phyloP scores from a whole-genome alignment of 2,113 vertebrate genomes.

The Odocoileus virginianus region DNA sequence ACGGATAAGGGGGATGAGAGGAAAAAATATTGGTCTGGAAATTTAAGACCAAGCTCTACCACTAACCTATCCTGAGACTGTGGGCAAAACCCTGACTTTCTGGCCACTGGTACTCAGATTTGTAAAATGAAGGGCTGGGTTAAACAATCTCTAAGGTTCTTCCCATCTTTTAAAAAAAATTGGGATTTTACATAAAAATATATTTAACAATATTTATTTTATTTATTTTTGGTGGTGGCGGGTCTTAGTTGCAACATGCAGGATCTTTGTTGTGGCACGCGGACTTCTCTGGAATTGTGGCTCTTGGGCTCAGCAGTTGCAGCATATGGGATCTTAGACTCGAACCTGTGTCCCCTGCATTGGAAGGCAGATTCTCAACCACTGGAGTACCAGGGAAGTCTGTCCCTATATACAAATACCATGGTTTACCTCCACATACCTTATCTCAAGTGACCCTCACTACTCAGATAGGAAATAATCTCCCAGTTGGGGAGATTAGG shows the following conservation, averaged over 20 bases:
- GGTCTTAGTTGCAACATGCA: background rate
- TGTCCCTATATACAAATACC: background rate
- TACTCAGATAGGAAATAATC: background rate
- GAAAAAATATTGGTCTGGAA: background rate
- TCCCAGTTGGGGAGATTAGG: background rate
- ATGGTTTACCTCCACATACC: background rate
- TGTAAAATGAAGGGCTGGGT: background rate
- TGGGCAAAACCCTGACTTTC: background rate
- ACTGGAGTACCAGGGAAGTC: background rate
- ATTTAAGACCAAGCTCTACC: background rate
- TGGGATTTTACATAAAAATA: background rate
- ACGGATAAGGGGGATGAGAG: background rate
- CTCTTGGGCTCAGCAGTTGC: background rate
- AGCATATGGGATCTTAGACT: background rate
- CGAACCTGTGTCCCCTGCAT: background rate
- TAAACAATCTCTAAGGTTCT: background rate
- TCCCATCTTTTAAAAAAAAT: background rate
- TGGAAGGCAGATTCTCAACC: background rate
- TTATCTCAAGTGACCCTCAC: background rate
- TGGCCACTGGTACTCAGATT: background rate
- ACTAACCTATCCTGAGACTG: background rate
- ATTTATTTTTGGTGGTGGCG: background rate
- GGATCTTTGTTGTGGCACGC: fast-evolving
- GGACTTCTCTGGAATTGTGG: background rate
- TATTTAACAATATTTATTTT: background rate